Evolutionary conservation across 1,140 invertebrate genomes (phyloP).

Genomic region (Propsilocerus akamusi): DNA sequence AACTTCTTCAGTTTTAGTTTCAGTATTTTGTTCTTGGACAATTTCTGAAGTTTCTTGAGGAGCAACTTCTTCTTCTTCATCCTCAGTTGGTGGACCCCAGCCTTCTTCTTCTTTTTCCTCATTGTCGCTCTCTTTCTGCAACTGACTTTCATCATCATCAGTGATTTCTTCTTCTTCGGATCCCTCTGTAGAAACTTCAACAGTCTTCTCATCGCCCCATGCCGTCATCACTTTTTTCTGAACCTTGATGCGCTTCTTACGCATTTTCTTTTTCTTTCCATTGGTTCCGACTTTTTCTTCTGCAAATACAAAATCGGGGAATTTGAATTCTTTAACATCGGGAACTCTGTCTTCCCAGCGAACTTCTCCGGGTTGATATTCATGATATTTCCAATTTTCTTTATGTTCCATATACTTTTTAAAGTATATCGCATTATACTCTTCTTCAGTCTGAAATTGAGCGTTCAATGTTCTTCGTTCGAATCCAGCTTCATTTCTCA

Average conservation of each 20-base stretch:
- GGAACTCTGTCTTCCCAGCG: background rate
- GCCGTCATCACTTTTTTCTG: conserved; percentile 10
- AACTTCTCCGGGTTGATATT: background rate
- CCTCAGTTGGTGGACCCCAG: conserved; percentile 1
- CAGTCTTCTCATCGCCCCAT: conserved; percentile 7
- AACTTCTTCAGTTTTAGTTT: conserved; percentile 6
- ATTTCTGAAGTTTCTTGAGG: background rate
- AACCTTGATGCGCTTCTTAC: conserved; percentile 6
- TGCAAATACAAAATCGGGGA: background rate
- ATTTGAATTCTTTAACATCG: background rate
- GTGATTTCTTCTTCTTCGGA: conserved; percentile 6
- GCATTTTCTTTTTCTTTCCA: background rate
- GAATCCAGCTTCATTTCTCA: background rate
- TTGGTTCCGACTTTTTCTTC: background rate
- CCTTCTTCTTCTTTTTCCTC: conserved; percentile 7
- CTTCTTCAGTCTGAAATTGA: background rate
- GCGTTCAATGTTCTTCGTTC: background rate
- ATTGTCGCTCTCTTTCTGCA: conserved; percentile 7
- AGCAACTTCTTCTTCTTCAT: conserved; percentile 6
- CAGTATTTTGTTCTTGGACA: conserved; percentile 6
- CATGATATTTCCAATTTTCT: background rate
- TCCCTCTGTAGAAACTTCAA: conserved; percentile 8
- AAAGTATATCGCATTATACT: background rate
- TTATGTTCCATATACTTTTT: background rate
- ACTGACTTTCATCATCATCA: conserved; percentile 8